Percentiles rank a stretch among this genome's conserved stretches.
Conservation (phyloP, 2,888 invertebrate species). For the Nesidiocoris tenuis region DNA sequence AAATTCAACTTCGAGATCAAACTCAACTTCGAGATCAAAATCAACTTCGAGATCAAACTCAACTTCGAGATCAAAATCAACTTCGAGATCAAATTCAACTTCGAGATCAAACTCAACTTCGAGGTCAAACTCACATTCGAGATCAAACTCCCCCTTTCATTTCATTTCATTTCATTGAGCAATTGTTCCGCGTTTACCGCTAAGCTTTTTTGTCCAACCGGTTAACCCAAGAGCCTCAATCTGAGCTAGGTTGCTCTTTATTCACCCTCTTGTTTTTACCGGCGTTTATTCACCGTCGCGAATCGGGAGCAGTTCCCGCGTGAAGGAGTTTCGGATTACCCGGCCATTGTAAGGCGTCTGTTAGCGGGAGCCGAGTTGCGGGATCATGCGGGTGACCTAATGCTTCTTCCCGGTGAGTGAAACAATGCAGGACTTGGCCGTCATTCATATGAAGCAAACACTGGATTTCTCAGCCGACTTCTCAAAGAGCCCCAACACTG, state of each 20-base stretch:
- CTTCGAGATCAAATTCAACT: too few species aligned
- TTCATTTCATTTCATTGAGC: not conserved
- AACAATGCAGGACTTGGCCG: not conserved
- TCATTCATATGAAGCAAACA: not conserved
- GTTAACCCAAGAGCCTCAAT: too few species aligned
- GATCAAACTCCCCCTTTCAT: not conserved
- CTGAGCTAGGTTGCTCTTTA: not conserved
- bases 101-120: too few species aligned
- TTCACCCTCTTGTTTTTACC: not conserved
- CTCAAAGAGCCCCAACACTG: too few species aligned
- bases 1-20: too few species aligned
- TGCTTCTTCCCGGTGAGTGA: not conserved
- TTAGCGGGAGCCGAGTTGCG: not conserved
- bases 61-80: too few species aligned
- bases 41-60: too few species aligned
- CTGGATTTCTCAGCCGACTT: not conserved
- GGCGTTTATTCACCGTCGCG: not conserved
- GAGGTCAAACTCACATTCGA: too few species aligned
- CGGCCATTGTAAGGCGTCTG: not conserved
- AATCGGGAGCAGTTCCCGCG: not conserved
- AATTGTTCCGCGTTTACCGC: not conserved
- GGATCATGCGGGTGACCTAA: not conserved
- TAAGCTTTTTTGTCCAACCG: not conserved
- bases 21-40: too few species aligned
- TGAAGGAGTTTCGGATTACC: not conserved